Evolutionary conservation across 2,113 vertebrate genomes (phyloP).

Genomic region (Steatornis caripensis): DNA sequence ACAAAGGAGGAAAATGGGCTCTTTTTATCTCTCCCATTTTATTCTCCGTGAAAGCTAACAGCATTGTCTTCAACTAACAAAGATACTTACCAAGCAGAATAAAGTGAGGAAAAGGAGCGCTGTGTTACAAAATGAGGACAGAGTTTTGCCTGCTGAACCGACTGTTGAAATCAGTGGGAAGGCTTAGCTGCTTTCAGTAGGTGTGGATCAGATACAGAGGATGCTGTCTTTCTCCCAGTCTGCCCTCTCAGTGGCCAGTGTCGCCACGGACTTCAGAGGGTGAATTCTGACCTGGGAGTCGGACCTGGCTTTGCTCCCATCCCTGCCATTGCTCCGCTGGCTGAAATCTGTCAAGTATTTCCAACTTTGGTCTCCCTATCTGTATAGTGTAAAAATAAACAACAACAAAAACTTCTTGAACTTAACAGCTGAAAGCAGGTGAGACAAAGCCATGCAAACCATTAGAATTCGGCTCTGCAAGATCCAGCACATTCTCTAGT

Average conservation of each 20-base stretch:
- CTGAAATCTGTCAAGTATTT: background rate
- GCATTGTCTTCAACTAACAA: constrained; percentile 19
- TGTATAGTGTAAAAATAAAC: background rate
- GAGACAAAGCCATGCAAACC: background rate
- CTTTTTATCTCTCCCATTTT: constrained; percentile 7
- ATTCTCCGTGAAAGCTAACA: background rate
- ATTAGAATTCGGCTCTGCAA: background rate
- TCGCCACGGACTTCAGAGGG: background rate
- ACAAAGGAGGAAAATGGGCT: background rate
- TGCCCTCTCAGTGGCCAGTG: background rate
- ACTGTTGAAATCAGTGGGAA: background rate
- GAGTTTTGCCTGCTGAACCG: background rate
- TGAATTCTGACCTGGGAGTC: background rate
- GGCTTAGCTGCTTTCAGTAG: background rate
- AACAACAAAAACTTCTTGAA: background rate
- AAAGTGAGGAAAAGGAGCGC: background rate
- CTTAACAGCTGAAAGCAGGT: background rate
- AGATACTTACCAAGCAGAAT: constrained; percentile 23
- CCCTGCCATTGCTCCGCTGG: background rate
- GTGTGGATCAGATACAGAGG: background rate
- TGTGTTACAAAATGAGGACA: background rate
- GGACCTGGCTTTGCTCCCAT: background rate
- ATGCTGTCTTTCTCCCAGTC: background rate
- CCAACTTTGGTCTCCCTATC: background rate
- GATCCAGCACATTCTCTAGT: background rate